Evolutionary conservation across 2,797 vertebrate genomes (phyloP).

Genomic region (Coregonus sp.): DNA sequence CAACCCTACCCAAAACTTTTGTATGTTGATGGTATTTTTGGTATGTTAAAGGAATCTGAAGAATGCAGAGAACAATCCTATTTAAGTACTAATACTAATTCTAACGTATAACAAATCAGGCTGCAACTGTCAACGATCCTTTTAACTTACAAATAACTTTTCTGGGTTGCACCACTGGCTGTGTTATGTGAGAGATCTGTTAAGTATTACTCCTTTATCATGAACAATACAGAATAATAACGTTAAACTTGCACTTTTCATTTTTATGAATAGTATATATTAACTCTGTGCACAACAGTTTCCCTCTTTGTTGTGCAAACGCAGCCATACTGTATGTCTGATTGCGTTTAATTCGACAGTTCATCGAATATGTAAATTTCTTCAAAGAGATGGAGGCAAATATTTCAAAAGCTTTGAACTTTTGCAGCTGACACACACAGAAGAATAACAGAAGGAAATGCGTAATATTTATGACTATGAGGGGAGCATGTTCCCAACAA

Average conservation of each 20-base stretch:
- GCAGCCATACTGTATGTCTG: slow-evolving; percentile 62
- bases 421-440: slow-evolving; percentile 69
- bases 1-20: neutral
- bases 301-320: slow-evolving; percentile 66
- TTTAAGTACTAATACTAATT: slow-evolving; percentile 19
- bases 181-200: slow-evolving; percentile 25
- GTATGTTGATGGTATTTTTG: neutral
- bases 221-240: slow-evolving; percentile 62
- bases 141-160: slow-evolving; percentile 37
- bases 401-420: slow-evolving; percentile 75
- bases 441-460: slow-evolving; percentile 63
- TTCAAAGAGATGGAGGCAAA: slow-evolving; percentile 73
- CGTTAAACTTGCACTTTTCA: slow-evolving; percentile 22
- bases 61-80: neutral
- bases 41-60: neutral
- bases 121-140: slow-evolving; percentile 38
- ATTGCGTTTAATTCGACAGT: slow-evolving; percentile 72
- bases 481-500: slow-evolving; percentile 48
- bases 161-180: slow-evolving; percentile 38
- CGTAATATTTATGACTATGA: slow-evolving; percentile 65
- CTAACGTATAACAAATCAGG: slow-evolving; percentile 43
- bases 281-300: slow-evolving; percentile 43
- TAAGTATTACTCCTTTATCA: slow-evolving; percentile 41
- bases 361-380: slow-evolving; percentile 67
- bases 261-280: slow-evolving; percentile 36